Conservation (phyloP, 2,888 invertebrate genomes). For the Philopedon plagiatum region DNA sequence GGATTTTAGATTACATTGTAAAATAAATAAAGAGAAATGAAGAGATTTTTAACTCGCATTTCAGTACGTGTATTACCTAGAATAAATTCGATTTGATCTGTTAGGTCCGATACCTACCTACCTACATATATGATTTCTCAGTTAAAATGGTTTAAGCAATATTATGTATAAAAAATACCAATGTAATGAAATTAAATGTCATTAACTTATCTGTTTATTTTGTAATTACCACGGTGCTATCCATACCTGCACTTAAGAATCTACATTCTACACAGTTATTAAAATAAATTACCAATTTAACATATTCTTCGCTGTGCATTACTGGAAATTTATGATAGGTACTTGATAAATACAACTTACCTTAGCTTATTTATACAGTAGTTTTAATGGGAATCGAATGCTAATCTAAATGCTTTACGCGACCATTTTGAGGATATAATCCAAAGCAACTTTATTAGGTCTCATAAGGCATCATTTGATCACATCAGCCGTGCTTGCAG, state of each 20-base stretch:
- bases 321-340: not conserved
- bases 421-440: conserved; percentile 10
- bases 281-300: not conserved
- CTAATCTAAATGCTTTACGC: not conserved
- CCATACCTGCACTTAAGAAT: not conserved
- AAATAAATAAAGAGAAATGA: no score
- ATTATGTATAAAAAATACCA: no score
- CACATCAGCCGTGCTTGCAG: not conserved
- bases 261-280: not conserved
- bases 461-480: not conserved
- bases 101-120: no score
- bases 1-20: no score
- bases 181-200: not conserved
- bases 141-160: no score
- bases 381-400: not conserved
- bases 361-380: not conserved
- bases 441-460: conserved; percentile 2
- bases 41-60: no score
- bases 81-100: no score
- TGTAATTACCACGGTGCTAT: not conserved
- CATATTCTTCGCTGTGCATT: not conserved
- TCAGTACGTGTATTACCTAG: no score
- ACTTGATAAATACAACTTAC: conserved; percentile 15
- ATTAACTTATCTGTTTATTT: not conserved
- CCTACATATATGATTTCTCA: no score